These are phyloP conservation scores for Neelides sp. DNA, from an alignment of 1,140 invertebrate species.

Conservation along the genomic window DNA sequence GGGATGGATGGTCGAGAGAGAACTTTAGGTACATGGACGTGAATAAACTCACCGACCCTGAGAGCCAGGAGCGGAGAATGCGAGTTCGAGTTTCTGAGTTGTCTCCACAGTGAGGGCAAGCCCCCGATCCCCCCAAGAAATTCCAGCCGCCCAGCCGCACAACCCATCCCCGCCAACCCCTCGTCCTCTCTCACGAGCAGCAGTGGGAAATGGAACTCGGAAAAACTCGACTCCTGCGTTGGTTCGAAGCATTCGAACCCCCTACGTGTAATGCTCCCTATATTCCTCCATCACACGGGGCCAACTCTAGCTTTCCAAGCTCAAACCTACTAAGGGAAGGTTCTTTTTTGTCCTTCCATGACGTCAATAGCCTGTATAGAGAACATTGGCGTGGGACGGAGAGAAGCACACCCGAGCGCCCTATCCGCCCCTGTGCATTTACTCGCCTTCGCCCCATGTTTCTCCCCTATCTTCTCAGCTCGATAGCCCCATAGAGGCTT, in stretches of 20 bases:
- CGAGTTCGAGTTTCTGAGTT: too few relatives aligned
- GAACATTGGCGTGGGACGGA: too few relatives aligned
- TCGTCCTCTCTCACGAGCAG: too few relatives aligned
- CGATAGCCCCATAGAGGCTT: too few relatives aligned
- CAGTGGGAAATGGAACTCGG: neutral
- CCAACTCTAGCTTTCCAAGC: too few relatives aligned
- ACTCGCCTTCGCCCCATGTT: too few relatives aligned
- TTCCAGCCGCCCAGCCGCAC: neutral
- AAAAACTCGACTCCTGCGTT: neutral
- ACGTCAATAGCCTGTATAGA: constrained; percentile 21
- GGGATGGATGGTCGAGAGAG: neutral
- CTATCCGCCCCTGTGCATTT: too few relatives aligned
- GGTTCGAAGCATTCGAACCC: neutral
- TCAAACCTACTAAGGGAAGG: constrained; percentile 12
- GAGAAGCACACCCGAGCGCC: too few relatives aligned
- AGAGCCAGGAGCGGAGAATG: neutral
- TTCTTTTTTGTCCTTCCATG: constrained; percentile 20
- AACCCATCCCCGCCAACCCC: neutral
- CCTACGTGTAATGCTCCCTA: neutral
- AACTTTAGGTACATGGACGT: neutral
- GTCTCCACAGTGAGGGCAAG: constrained; percentile 2
- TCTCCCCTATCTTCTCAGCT: too few relatives aligned
- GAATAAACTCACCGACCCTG: constrained; percentile 1
- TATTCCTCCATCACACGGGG: neutral
- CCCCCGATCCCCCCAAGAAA: too few relatives aligned